A percentile compares a stretch with the other conserved stretches of the same genome.
Evolutionary conservation across 2,797 vertebrate genomes (phyloP).

Genomic region (Danio kyathit): DNA sequence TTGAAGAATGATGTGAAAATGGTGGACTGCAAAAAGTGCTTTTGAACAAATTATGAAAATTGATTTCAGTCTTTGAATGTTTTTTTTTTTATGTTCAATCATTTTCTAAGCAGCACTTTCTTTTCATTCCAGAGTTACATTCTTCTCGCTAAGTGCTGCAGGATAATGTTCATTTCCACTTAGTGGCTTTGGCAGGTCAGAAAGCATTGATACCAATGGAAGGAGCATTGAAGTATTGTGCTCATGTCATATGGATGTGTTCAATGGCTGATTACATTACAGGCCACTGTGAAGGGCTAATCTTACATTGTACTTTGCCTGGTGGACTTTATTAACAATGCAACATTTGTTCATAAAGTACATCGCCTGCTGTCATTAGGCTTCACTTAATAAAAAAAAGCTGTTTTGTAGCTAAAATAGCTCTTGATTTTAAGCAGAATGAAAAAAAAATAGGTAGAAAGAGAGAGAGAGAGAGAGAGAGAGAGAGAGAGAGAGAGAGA

Average conservation of each 20-base stretch:
- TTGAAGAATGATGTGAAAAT: slow-evolving; percentile 5
- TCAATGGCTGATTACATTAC: slow-evolving; percentile 1
- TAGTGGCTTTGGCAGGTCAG: slow-evolving; percentile 48
- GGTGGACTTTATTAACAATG: background rate
- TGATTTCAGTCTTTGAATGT: slow-evolving; percentile 63
- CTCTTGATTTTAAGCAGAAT: background rate
- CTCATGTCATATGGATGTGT: slow-evolving; percentile 31
- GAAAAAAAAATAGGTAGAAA: too few relatives aligned
- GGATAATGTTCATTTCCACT: slow-evolving; percentile 48
- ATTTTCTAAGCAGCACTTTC: slow-evolving; percentile 51
- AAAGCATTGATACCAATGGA: slow-evolving; percentile 5
- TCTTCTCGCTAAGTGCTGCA: slow-evolving; percentile 49
- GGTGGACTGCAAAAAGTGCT: slow-evolving; percentile 55
- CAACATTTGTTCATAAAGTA: background rate
- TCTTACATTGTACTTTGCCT: slow-evolving; percentile 12
- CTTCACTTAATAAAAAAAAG: background rate
- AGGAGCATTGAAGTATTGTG: slow-evolving; percentile 22
- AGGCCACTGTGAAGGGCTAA: background rate
- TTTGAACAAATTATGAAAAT: slow-evolving; percentile 73
- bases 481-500: too few relatives aligned
- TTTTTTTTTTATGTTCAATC: slow-evolving; percentile 49
- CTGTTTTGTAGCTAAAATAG: background rate
- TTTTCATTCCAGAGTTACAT: slow-evolving; percentile 18
- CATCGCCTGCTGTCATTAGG: background rate
- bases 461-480: too few relatives aligned